Evolutionary conservation across 2,888 invertebrate genomes (phyloP), one percentile per base, ranked within the genome.

Genomic region (Cyrtodaria siliqua): DNA sequence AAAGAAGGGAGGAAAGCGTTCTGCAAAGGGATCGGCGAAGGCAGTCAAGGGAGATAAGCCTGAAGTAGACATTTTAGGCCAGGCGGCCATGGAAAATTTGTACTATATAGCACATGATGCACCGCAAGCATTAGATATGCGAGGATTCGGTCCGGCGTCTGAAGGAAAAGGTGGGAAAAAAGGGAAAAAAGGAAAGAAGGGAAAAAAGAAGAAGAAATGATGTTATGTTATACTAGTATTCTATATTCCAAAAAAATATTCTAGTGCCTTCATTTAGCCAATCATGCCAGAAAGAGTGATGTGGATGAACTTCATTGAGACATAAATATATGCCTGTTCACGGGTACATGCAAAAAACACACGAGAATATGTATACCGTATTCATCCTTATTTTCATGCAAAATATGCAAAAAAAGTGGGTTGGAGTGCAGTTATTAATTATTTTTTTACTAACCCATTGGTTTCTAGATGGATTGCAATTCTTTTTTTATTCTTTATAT

Each of bases 81-180:
- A 97, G 86, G 96, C 96, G 2, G 97, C 97, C 0, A 97, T 98
- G 97, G 96, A 97, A 83, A 98, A 98, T 90, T 97, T 98, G 0
- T 98, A 98, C 92, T 97, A 97, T 90, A 97, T 96, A 0, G 98
- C 98, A 85, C 98, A 98, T 91, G 97, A 97, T 91, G 96, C 97
- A 0, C 97, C 97, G 93, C 97, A 98, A 90, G 94, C 98, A 12
- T 93, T 98, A 16, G 96, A 95, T 86, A 96, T 96, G 44, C 94
- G 98, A 82, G 98, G 98, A 0, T 98, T 98, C 92, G 96, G 96
- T 33, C 97, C 97, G 95, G 96, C 97, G 0, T 97, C 97, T 80
- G 96, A 95, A 6, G 96, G 96, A 86, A 97, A 97, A 93, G 97
- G 97, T 92, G 97, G 97, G 93, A 86, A 86, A 53, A 84, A 82